phyloP scores from a whole-genome alignment of 1,140 invertebrate genomes.

The Drosophila repleta region DNA sequence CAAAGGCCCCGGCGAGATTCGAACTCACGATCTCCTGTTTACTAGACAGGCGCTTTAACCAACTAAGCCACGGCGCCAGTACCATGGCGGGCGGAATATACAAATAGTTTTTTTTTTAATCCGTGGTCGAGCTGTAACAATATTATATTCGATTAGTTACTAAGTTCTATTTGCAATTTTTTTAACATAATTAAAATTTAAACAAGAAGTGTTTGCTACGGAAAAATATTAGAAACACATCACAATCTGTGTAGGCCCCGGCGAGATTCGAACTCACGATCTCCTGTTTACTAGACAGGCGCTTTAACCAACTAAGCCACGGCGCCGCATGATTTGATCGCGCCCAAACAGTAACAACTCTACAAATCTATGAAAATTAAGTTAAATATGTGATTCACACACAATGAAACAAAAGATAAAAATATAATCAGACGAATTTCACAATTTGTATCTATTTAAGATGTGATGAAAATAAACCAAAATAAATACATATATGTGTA shows the following conservation, averaged over 20 bases:
- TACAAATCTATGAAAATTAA: not conserved
- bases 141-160: too few relatives aligned
- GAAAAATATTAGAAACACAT: too few relatives aligned
- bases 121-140: too few relatives aligned
- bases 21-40: conserved; percentile 87
- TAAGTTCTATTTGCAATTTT: too few relatives aligned
- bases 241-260: too few relatives aligned
- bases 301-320: conserved; percentile 88
- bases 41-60: conserved; percentile 88
- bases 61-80: conserved; percentile 86
- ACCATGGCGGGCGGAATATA: not conserved
- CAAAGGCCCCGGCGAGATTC: conserved; percentile 82
- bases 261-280: conserved; percentile 87
- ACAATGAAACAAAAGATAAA: not conserved
- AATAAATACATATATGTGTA: not conserved
- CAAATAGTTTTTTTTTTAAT: conserved; percentile 4
- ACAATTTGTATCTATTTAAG: not conserved
- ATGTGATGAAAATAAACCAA: not conserved
- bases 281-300: conserved; percentile 88
- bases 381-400: not conserved
- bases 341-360: not conserved
- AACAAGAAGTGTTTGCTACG: too few relatives aligned
- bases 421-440: not conserved
- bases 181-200: too few relatives aligned
- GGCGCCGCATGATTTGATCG: conserved; percentile 74